These are phyloP conservation scores for Cololabis saira DNA, from an alignment of 2,113 vertebrate species.

Conservation along the genomic window DNA sequence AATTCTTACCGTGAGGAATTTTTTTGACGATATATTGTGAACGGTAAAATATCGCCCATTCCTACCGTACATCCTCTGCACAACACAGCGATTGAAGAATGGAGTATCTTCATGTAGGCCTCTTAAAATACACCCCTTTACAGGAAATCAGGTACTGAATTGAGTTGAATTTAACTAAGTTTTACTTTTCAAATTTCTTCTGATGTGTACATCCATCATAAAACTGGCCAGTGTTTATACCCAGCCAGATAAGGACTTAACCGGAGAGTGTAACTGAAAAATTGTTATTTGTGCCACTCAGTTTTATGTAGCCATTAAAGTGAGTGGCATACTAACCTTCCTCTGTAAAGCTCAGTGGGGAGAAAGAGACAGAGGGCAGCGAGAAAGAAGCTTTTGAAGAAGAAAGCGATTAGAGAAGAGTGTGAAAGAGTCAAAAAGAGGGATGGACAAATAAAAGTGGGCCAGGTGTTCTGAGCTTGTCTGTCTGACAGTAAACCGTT, in stretches of 20 bases:
- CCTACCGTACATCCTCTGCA: no score
- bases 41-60: no score
- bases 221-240: slow-evolving; percentile 3
- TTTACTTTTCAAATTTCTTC: background rate
- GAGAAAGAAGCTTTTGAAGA: background rate
- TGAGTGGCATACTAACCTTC: background rate
- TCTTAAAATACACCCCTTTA: no score
- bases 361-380: background rate
- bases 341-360: slow-evolving; percentile 1
- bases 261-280: background rate
- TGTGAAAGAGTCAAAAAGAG: background rate
- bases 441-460: slow-evolving; percentile 12
- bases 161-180: no score
- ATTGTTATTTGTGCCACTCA: background rate
- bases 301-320: background rate
- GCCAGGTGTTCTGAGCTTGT: slow-evolving; percentile 48
- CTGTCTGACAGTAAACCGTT: slow-evolving; percentile 38
- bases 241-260: background rate
- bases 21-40: no score
- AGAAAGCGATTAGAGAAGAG: background rate
- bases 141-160: no score
- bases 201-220: background rate
- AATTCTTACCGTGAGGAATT: no score
- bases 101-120: no score
- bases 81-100: no score